Conservation (phyloP, 53 echinoderm and acorn worm genomes). For the Arbacia lixula region DNA sequence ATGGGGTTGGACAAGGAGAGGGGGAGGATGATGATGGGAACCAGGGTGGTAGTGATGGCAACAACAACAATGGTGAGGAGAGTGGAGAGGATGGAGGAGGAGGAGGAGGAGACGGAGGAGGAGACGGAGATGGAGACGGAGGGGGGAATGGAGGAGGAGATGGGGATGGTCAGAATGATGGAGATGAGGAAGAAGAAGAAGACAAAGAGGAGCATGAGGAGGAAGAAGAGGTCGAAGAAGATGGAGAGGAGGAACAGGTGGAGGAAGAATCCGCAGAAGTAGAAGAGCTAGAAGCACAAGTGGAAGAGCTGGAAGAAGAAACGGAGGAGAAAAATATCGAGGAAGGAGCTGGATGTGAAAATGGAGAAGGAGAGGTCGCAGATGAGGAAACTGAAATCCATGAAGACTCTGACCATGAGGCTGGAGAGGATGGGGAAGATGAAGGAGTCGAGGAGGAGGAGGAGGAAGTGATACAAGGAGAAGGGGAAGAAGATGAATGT, state of each 20-base stretch:
- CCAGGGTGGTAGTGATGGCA: background rate
- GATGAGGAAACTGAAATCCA: background rate
- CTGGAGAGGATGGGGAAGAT: no score
- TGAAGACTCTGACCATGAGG: background rate
- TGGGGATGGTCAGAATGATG: conserved; percentile 17
- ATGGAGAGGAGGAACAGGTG: background rate
- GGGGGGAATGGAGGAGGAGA: conserved; percentile 13
- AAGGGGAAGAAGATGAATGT: background rate
- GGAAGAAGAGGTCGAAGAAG: background rate
- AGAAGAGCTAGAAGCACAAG: background rate
- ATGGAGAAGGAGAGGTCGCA: background rate
- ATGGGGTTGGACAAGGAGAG: background rate
- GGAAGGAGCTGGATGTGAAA: no score
- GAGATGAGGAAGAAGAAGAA: background rate
- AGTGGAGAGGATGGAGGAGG: conserved; percentile 23
- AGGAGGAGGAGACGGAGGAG: background rate
- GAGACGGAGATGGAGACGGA: background rate
- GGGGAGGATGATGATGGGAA: conserved; percentile 14
- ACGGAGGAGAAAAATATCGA: background rate
- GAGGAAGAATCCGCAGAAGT: background rate
- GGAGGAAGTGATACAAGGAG: background rate
- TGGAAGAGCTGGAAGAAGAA: background rate
- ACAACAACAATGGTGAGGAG: conserved; percentile 23
- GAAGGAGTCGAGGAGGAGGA: background rate
- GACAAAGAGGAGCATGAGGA: background rate